These are phyloP conservation scores for Physocephala rufipes DNA, from an alignment of 2,888 invertebrate species.

Conservation along the genomic window DNA sequence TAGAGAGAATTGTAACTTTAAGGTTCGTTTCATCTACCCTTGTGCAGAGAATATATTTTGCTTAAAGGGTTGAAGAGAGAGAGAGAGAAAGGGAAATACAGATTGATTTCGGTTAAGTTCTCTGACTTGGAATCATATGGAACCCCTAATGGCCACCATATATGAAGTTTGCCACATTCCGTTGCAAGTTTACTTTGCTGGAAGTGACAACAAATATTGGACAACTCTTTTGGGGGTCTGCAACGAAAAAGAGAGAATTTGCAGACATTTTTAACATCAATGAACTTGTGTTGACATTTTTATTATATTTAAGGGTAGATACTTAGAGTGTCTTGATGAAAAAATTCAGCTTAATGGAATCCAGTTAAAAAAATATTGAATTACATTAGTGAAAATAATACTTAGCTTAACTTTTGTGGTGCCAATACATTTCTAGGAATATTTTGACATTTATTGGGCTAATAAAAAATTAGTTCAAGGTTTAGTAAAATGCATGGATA, in stretches of 20 bases:
- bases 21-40: too few species aligned
- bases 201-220: too few species aligned
- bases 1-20: too few species aligned
- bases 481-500: conserved; percentile 69
- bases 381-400: neutral
- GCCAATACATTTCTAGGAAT: neutral
- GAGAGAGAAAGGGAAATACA: neutral
- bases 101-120: too few species aligned
- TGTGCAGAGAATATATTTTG: too few species aligned
- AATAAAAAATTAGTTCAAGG: neutral
- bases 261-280: neutral
- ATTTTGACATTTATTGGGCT: neutral
- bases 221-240: too few species aligned
- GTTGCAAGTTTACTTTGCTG: neutral
- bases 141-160: too few species aligned
- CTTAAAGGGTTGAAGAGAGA: too few species aligned
- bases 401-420: neutral
- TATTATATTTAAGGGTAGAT: neutral
- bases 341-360: too few species aligned
- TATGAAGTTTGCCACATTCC: neutral
- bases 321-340: too few species aligned
- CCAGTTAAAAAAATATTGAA: neutral
- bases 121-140: too few species aligned
- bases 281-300: neutral
- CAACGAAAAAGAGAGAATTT: neutral